These are phyloP conservation scores for Microplitis manilae DNA, from an alignment of 2,888 invertebrate species.

Conservation along the genomic window DNA sequence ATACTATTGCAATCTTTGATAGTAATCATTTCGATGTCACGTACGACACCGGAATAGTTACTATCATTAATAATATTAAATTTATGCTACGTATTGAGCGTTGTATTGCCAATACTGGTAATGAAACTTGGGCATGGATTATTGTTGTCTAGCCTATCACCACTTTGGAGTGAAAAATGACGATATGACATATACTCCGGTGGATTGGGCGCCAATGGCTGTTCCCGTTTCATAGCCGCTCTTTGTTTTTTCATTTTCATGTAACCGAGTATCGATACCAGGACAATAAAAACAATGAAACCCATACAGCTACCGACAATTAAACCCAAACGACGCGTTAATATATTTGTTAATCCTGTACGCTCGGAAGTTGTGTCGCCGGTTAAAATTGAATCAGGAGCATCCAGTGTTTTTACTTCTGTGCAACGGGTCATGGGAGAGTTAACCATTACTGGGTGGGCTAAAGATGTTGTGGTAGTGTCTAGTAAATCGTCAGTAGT, in stretches of 20 bases:
- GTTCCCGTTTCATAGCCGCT: slow-evolving; percentile 81
- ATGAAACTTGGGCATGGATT: slow-evolving; percentile 69
- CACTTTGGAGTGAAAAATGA: slow-evolving; percentile 81
- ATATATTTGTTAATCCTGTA: slow-evolving; percentile 81
- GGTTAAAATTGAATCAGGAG: slow-evolving; percentile 73
- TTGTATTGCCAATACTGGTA: slow-evolving; percentile 66
- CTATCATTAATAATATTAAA: slow-evolving; percentile 38
- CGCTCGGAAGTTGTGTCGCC: slow-evolving; percentile 81
- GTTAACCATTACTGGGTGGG: slow-evolving; percentile 76
- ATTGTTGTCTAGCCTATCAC: slow-evolving; percentile 70
- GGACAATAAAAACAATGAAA: slow-evolving; percentile 87
- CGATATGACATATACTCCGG: slow-evolving; percentile 88
- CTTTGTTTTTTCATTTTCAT: slow-evolving; percentile 89
- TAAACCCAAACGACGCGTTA: slow-evolving; percentile 86
- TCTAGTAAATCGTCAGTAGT: slow-evolving; percentile 73
- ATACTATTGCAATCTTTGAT: slow-evolving; percentile 58
- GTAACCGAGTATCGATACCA: slow-evolving; percentile 87
- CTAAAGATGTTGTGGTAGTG: slow-evolving; percentile 70
- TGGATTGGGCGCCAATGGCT: slow-evolving; percentile 76
- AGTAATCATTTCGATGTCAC: slow-evolving; percentile 65
- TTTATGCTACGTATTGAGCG: slow-evolving; percentile 68
- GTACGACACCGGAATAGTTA: slow-evolving; percentile 48
- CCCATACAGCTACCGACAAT: slow-evolving; percentile 91
- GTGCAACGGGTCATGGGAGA: slow-evolving; percentile 84
- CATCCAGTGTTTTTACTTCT: slow-evolving; percentile 82